These are phyloP conservation scores for Aleiodes alternator DNA, from an alignment of 2,888 invertebrate species.

Conservation along the genomic window DNA sequence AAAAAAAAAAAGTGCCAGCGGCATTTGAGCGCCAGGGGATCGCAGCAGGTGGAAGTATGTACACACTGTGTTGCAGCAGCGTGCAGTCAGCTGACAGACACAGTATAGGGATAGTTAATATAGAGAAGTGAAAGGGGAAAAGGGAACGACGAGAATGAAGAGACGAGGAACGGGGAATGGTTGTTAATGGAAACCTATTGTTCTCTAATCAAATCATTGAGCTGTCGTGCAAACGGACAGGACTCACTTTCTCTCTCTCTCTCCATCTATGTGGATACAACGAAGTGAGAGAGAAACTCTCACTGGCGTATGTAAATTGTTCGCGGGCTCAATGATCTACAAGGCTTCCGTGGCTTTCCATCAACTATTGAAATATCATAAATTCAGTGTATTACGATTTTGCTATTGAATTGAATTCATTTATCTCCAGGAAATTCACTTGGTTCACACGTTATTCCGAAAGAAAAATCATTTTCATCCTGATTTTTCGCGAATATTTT, in stretches of 20 bases:
- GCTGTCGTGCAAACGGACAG: conserved; percentile 59
- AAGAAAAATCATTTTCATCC: no score
- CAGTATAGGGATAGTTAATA: conserved; percentile 52
- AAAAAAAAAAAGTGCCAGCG: conserved; percentile 52
- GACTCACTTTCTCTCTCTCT: conserved; percentile 3
- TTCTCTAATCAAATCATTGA: conserved; percentile 76
- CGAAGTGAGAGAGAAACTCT: conserved; percentile 25
- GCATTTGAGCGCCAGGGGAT: conserved; percentile 10
- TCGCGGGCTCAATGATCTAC: conserved; percentile 43
- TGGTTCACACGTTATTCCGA: neutral
- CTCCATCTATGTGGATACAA: neutral
- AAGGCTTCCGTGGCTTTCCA: conserved; percentile 20
- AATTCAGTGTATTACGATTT: conserved; percentile 24
- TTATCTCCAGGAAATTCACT: conserved; percentile 29
- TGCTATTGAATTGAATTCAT: conserved; percentile 21
- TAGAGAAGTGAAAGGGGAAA: conserved; percentile 42
- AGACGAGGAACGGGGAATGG: conserved; percentile 60
- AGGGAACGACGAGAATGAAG: conserved; percentile 36
- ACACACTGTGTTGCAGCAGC: conserved; percentile 29
- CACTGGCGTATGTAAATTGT: conserved; percentile 36
- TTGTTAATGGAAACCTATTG: conserved; percentile 75
- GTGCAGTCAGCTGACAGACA: conserved; percentile 70
- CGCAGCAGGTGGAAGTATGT: conserved; percentile 41
- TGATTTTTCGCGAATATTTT: no score
- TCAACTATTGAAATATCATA: conserved; percentile 22